A percentile compares a stretch with the other conserved stretches of the same genome.
Evolutionary conservation across 2,888 invertebrate genomes (phyloP).

Genomic region (Rhorus exstirpatorius): DNA sequence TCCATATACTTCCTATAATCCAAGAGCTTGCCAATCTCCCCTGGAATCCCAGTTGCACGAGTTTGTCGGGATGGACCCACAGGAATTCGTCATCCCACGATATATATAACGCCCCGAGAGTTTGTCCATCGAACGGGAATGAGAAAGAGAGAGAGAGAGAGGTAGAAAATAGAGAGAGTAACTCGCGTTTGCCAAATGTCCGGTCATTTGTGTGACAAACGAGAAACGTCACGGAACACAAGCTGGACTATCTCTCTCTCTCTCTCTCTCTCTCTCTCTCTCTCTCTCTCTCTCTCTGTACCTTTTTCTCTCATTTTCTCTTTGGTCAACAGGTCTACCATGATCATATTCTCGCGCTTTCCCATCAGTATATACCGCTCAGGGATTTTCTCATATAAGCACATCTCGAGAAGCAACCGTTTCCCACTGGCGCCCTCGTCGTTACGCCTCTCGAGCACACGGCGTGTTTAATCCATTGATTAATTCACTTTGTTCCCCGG

Average conservation of each 20-base stretch:
- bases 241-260: slow-evolving; percentile 47
- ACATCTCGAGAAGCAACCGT: slow-evolving; percentile 52
- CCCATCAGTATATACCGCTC: slow-evolving; percentile 58
- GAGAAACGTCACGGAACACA: slow-evolving; percentile 66
- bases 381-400: slow-evolving; percentile 28
- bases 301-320: slow-evolving; percentile 51
- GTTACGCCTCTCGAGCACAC: slow-evolving; percentile 46
- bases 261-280: background rate
- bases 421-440: slow-evolving; percentile 43
- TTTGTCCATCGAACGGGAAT: slow-evolving; percentile 56
- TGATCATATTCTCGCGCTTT: slow-evolving; percentile 57
- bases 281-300: slow-evolving; percentile 35
- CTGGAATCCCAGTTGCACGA: slow-evolving; percentile 75
- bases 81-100: slow-evolving; percentile 71
- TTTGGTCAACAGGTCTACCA: slow-evolving; percentile 29
- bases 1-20: slow-evolving; percentile 42
- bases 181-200: slow-evolving; percentile 81
- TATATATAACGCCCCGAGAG: slow-evolving; percentile 80
- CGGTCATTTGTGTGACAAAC: slow-evolving; percentile 84
- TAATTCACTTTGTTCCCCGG: slow-evolving; percentile 69
- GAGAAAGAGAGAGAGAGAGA: slow-evolving; percentile 18
- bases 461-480: slow-evolving; percentile 73
- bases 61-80: slow-evolving; percentile 80
- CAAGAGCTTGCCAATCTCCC: slow-evolving; percentile 64
- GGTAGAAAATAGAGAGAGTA: slow-evolving; percentile 34